Base-by-base conservation (phyloP, 1,140 invertebrate genomes). In the Megalonaias nervosa region DNA sequence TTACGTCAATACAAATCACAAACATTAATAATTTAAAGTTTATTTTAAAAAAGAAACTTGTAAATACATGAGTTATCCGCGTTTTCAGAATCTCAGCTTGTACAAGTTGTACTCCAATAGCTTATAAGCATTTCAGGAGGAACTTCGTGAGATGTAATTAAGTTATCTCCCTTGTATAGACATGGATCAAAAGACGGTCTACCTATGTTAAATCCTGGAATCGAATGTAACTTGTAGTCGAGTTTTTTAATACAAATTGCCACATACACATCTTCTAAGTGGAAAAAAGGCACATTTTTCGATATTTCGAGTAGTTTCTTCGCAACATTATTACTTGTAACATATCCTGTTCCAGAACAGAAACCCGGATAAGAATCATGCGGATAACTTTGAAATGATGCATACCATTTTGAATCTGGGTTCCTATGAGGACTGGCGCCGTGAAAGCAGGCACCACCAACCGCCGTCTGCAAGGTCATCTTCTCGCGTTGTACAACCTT, bases 251-350 rank as follows among this genome's bases (percentile, higher is more conserved):
- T 69, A 57, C 85, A 87, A 26, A 88, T 69, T n/a, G 88, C 86
- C 16, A 91, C 26, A 26, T 26, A 26, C 26, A 26, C 26, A 26
- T 26, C 26, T 2, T 26, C 26, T 26, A 26, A 26, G 78, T 88
- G 86, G 65, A 91, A 88, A 67, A 88, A 88, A 1, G 89, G 90
- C 14, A 86, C 83, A 58, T 84, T 71, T 21, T 74, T 56, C 13
- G 89, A 87, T n/a, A 82, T 74, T 31, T 74, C 59, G 19, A 87
- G 84, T 16, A 92, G 70, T 59, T 84, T 72, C 55, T 75, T 81
- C 0, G 88, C 88, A 60, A 91, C 85, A 69, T 89, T 83, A 14
- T 82, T 84, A 61, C 89, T 88, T 71, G 90, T 88, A 11, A 92
- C 75, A 14, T 26, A 26, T 2, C 26, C 26, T 2, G 26, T 26